Evolutionary conservation across 2,797 vertebrate genomes (phyloP), one percentile per base, ranked within the genome.

Genomic region (Vipera latastei): DNA sequence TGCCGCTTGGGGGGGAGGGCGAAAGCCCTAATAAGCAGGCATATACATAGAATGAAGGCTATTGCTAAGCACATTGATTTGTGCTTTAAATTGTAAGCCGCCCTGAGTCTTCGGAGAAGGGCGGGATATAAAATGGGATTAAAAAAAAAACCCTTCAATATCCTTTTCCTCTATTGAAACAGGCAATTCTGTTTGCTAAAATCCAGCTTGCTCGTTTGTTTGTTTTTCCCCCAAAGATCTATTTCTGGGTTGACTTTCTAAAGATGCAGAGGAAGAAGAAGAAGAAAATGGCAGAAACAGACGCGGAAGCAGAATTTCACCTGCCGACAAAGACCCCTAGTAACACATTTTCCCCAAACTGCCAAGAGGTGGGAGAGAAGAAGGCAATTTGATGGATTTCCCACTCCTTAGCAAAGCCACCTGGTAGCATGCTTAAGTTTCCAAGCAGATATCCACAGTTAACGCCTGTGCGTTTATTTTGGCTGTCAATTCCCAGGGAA

Each of bases 361-460:
- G 59, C 83, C 89, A 87, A 93, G 93, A 78, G 85, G 69, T 88
- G 90, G 83, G 91, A 93, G 90, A 94, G 92, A 93, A 90, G 38
- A 94, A 94, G 57, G 28, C 94, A 89, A n/a, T 57, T 94, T 91
- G 60, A 95, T 91, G 59, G 93, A 96, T 78, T 44, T 44, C 73
- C 22, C 73, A 4, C 73, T 78, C 96, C 90, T 94, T 59, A 78
- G 93, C 94, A 95, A 97, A 96, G 90, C 18, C 93, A 95, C 69
- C 93, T 96, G 95, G 93, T 96, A 96, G 93, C 90, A 38, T n/a
- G 59, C 48, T 96, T 95, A 93, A 88, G 90, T 94, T 96, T 93
- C 95, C 94, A 44, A 91, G 86, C 13, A 55, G 14, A 56, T 13
- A n/a, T 18, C 6, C 28, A 56, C 14, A 16, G 14, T 55, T 14